Base-by-base conservation (phyloP, 2,113 vertebrate species). In the Apodemus sylvaticus region DNA sequence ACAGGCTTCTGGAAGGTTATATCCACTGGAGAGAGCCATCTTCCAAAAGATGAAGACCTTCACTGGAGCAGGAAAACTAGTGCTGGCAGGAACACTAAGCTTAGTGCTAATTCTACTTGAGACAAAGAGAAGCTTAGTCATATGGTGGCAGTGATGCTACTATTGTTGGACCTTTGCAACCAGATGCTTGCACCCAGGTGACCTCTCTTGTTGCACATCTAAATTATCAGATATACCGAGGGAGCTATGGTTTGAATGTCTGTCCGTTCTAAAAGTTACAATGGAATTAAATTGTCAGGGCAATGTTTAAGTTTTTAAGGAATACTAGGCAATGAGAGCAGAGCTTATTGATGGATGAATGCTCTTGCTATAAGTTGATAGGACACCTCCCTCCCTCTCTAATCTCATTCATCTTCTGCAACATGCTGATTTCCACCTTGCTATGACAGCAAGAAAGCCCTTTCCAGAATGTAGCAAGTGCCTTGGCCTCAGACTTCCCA, bases 321-420 rank as follows among this genome's bases (percentile, higher is more conserved):
- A 14, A 4, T 22, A 24, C 26, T 20, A 62, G 14, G 1, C 51
- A 13, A 58, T 51, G 51, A 70, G 5, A 24, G 7, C 0, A 26
- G 83, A 68, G 42, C 39, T 64, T 29, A 22, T 48, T 14, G 24
- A 48, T 31, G 39, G 62, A 60, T 39, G 39, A 22, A n/a, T 71
- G 53, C 3, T 45, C 5, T 48, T 79, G 1, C 4, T 42, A 70
- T 58, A 19, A 9, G 8, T 34, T 1, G 66, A 39, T 66, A 66
- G 11, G 10, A n/a, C 2, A 0, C 29, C 20, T 7, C 4, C n/a
- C 51, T 39, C 14, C 16, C 5, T 7, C 14, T 22, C n/a, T 13
- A 34, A 17, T 60, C 16, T 70, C 31, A 12, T 70, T 78, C 2
- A 12, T 12, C 45, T 74, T 68, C 31, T 66, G 34, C 20, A 60